These are phyloP conservation scores for Festucalex cinctus DNA, from an alignment of 2,113 vertebrate species.

Conservation along the genomic window DNA sequence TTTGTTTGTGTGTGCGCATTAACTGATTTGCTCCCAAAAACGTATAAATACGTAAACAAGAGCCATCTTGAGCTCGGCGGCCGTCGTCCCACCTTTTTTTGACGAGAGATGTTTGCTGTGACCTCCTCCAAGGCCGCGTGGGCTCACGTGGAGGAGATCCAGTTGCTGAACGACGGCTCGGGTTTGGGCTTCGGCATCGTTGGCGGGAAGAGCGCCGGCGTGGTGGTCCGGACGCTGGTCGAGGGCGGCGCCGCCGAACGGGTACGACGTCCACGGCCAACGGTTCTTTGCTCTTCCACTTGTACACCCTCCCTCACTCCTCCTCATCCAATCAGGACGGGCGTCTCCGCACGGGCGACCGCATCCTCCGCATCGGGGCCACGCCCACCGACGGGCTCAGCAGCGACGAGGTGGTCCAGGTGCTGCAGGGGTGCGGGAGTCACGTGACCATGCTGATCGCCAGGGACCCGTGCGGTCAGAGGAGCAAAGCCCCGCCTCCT, in stretches of 20 bases:
- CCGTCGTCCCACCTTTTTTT: no score
- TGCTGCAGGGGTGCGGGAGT: conserved; percentile 88
- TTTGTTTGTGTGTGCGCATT: no score
- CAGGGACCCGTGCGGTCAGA: conserved; percentile 72
- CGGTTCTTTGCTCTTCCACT: background rate
- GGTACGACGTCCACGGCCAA: conserved; percentile 19
- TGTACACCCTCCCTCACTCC: background rate
- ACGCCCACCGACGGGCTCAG: conserved; percentile 85
- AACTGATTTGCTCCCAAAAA: no score
- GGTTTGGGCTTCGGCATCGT: conserved; percentile 97
- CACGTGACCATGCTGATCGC: conserved; percentile 86
- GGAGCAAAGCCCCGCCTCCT: conserved; percentile 69
- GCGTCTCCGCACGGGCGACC: conserved; percentile 86
- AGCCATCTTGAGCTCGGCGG: no score
- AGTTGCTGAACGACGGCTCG: conserved; percentile 90
- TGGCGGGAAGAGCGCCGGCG: conserved; percentile 84
- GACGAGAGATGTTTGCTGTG: background rate
- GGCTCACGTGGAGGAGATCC: conserved; percentile 87
- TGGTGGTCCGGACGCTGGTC: conserved; percentile 90
- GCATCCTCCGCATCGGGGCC: conserved; percentile 89
- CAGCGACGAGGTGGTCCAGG: conserved; percentile 91
- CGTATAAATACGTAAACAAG: no score
- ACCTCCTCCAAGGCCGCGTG: conserved; percentile 75
- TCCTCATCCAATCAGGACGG: conserved; percentile 79
- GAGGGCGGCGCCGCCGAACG: conserved; percentile 84